Conservation (phyloP, 2,888 invertebrate species). For the Galeruca laticollis region DNA sequence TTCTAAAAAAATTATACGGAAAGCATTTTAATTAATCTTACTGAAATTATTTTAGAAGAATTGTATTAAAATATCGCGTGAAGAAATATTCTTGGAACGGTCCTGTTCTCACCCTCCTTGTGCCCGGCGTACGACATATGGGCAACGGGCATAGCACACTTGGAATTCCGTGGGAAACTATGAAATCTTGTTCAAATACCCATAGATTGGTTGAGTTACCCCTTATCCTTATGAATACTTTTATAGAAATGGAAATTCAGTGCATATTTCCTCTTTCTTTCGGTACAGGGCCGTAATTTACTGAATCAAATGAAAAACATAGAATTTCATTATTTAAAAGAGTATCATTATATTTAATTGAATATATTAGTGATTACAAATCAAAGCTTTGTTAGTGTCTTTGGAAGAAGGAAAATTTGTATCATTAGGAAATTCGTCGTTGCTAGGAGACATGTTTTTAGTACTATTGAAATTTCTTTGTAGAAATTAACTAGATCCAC, state of each 20-base stretch:
- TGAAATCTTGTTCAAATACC: constrained; percentile 57
- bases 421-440: too few species aligned
- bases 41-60: too few species aligned
- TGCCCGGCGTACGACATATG: constrained; percentile 61
- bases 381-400: too few species aligned
- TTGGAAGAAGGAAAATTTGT: too few species aligned
- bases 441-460: too few species aligned
- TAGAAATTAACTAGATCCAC: neutral
- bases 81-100: neutral
- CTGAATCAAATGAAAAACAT: neutral
- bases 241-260: constrained; percentile 53
- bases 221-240: constrained; percentile 47
- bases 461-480: too few species aligned
- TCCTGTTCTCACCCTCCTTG: constrained; percentile 47
- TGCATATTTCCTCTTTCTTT: constrained; percentile 49
- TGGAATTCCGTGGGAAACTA: constrained; percentile 57
- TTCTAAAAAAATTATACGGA: too few species aligned
- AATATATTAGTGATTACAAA: too few species aligned
- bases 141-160: constrained; percentile 54
- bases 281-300: constrained; percentile 13
- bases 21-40: too few species aligned
- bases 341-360: too few species aligned
- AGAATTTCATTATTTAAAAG: too few species aligned
- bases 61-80: too few species aligned
- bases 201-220: constrained; percentile 55